Percentiles rank a stretch among this genome's conserved stretches.
phyloP scores from a whole-genome alignment of 2,113 vertebrate genomes.

The Carettochelys insculpta region DNA sequence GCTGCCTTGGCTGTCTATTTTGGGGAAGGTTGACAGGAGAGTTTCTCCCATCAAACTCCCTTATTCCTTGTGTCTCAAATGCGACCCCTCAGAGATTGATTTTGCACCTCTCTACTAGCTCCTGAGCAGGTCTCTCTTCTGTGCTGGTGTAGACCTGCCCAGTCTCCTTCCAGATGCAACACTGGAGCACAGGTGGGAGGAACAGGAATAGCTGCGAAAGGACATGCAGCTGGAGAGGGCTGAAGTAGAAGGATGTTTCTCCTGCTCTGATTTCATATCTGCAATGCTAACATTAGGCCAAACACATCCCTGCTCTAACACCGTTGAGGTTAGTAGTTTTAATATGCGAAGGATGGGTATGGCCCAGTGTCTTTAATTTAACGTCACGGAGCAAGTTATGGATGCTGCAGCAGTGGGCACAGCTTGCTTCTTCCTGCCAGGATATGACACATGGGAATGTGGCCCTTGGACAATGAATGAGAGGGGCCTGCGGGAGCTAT shows the following conservation, averaged over 20 bases:
- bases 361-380: not conserved
- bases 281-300: not conserved
- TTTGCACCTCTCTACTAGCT: no score
- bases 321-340: not conserved
- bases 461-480: not conserved
- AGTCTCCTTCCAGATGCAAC: not conserved
- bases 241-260: not conserved
- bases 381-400: not conserved
- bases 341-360: not conserved
- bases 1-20: no score
- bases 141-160: no score
- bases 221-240: not conserved
- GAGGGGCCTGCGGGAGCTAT: accelerated
- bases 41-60: no score
- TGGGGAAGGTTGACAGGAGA: no score
- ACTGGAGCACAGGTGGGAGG: not conserved
- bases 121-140: no score
- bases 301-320: not conserved
- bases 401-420: not conserved
- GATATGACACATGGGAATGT: not conserved
- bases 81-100: no score
- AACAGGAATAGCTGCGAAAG: not conserved
- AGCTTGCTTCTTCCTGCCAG: not conserved
- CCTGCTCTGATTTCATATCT: not conserved
- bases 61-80: no score